A percentile compares a stretch with the other conserved stretches of the same genome.
Conservation (phyloP, 2,797 vertebrate genomes). For the Lycodopsis pacificus region DNA sequence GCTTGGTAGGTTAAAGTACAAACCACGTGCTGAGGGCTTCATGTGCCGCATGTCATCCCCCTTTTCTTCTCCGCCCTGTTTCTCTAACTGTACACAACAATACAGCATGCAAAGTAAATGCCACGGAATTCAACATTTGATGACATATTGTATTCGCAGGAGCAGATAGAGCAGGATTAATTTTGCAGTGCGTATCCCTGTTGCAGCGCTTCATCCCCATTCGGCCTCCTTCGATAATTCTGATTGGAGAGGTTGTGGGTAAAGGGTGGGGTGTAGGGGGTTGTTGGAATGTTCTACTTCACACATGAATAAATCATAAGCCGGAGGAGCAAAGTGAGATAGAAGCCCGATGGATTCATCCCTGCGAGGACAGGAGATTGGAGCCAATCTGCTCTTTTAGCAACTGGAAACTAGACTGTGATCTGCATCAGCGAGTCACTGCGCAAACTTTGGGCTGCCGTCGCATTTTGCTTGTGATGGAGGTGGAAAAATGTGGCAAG, state of each 20-base stretch:
- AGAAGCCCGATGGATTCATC: conserved; percentile 65
- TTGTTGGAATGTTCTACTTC: conserved; percentile 62
- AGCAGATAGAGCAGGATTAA: conserved; percentile 29
- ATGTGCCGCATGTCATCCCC: conserved; percentile 1
- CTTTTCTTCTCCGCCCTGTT: neutral
- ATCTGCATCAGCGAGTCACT: conserved; percentile 42
- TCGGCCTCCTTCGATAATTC: conserved; percentile 52
- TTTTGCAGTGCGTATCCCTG: conserved; percentile 30
- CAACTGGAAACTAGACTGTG: conserved; percentile 39
- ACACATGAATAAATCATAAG: conserved; percentile 79
- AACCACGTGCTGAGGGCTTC: neutral
- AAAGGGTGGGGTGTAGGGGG: conserved; percentile 32
- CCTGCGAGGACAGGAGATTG: conserved; percentile 56
- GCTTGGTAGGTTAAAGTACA: conserved; percentile 41
- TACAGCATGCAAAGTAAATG: neutral
- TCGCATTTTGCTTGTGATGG: conserved; percentile 5
- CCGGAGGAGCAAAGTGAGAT: conserved; percentile 55
- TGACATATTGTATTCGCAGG: conserved; percentile 9
- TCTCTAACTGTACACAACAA: neutral
- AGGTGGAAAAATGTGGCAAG: conserved; percentile 10
- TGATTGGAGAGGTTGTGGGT: conserved; percentile 58
- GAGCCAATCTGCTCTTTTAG: conserved; percentile 36
- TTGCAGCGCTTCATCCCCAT: conserved; percentile 32
- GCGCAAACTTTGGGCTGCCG: conserved; percentile 2
- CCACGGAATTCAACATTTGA: conserved; percentile 23